Conservation (phyloP, 2,797 vertebrate genomes). For the Halcyon smyrnensis region DNA sequence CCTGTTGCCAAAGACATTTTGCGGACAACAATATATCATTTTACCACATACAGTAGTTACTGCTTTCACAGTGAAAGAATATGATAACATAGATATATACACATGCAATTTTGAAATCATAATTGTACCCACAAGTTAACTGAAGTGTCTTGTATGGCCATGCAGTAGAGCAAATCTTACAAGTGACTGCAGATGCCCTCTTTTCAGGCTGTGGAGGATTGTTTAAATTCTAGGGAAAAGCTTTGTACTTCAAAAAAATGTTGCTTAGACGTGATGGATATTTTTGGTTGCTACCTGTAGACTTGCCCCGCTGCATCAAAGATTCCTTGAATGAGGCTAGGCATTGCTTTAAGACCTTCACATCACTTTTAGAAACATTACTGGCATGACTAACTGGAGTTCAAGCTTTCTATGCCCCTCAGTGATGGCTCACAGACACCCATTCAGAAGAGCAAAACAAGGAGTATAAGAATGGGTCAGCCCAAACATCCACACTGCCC, state of each 20-base stretch:
- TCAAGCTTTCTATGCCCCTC: background rate
- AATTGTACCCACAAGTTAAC: slow-evolving; percentile 21
- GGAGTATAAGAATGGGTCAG: background rate
- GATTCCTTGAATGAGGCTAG: background rate
- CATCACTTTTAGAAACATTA: background rate
- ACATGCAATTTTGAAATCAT: slow-evolving; percentile 38
- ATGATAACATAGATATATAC: slow-evolving; percentile 43
- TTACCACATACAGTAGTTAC: slow-evolving; percentile 74
- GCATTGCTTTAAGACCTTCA: background rate
- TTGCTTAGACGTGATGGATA: background rate
- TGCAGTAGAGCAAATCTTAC: background rate
- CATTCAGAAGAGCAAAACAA: background rate
- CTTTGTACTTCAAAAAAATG: background rate
- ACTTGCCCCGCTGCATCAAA: background rate
- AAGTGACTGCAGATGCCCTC: slow-evolving; percentile 7
- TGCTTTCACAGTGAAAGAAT: slow-evolving; percentile 54
- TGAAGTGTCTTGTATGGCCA: background rate
- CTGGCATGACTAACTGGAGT: background rate
- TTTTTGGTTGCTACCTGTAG: background rate
- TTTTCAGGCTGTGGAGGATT: background rate
- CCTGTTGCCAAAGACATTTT: slow-evolving; percentile 75
- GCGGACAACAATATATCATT: slow-evolving; percentile 70
- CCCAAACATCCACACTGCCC: background rate
- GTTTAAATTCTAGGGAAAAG: background rate
- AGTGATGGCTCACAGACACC: background rate